Evolutionary conservation across 2,888 invertebrate genomes (phyloP).

Genomic region (Smittia aterrima): DNA sequence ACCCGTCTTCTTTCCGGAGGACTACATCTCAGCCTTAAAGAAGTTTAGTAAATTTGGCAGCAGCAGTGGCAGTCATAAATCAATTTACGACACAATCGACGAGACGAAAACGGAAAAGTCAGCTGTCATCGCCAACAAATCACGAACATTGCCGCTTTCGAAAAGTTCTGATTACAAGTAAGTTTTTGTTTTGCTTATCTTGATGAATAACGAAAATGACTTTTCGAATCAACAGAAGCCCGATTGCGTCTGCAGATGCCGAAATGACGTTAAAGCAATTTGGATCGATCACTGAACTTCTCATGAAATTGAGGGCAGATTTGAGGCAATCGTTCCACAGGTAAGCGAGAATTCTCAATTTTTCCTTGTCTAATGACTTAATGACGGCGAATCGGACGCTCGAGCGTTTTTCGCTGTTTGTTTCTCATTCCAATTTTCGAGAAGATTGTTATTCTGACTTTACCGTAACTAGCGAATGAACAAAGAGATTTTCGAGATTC

Average conservation of each 20-base stretch:
- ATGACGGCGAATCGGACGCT: background rate
- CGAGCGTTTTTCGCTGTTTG: background rate
- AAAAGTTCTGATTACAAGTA: slow-evolving; percentile 53
- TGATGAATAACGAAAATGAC: background rate
- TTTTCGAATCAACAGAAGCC: slow-evolving; percentile 57
- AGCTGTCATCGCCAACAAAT: slow-evolving; percentile 50
- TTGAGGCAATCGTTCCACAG: slow-evolving; percentile 84
- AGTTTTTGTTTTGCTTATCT: slow-evolving; percentile 41
- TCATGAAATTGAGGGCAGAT: slow-evolving; percentile 83
- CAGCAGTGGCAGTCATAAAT: slow-evolving; percentile 48
- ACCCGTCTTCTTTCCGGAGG: slow-evolving; percentile 87
- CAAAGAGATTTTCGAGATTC: background rate
- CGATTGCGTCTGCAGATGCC: slow-evolving; percentile 66
- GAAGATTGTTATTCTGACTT: background rate
- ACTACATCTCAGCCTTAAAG: slow-evolving; percentile 75
- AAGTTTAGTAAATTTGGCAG: slow-evolving; percentile 64
- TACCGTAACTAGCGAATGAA: slow-evolving; percentile 11
- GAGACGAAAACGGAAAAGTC: slow-evolving; percentile 48
- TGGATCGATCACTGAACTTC: slow-evolving; percentile 80
- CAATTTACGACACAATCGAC: slow-evolving; percentile 51
- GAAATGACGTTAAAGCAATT: slow-evolving; percentile 88
- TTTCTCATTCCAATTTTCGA: background rate
- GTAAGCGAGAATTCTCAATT: slow-evolving; percentile 54
- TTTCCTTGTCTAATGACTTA: background rate
- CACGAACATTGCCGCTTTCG: slow-evolving; percentile 50